Evolutionary conservation across 64 coral and sea anemone species (phyloP).

Genomic region (Trachythela sp.): DNA sequence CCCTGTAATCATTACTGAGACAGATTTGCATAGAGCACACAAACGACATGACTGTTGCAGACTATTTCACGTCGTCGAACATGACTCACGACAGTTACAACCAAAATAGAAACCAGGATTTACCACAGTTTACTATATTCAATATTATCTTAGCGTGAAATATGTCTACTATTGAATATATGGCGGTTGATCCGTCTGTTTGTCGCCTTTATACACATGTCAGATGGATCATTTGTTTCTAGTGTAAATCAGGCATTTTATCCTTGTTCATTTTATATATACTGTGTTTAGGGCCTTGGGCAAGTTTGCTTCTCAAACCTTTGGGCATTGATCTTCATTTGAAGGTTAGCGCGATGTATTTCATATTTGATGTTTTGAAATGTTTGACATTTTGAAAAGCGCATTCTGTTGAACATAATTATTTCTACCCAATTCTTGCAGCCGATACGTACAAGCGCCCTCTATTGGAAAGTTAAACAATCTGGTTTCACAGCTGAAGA

Average conservation of each 20-base stretch:
- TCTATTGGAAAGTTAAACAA: constrained; percentile 8
- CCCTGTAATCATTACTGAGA: too few species aligned
- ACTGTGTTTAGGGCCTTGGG: background rate
- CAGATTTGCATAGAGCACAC: too few species aligned
- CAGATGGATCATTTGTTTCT: too few species aligned
- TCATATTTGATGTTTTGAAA: background rate
- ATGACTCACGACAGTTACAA: too few species aligned
- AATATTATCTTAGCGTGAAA: too few species aligned
- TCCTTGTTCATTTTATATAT: background rate
- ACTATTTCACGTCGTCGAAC: too few species aligned
- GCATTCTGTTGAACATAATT: background rate
- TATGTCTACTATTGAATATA: too few species aligned
- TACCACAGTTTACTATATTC: too few species aligned
- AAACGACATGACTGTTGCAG: too few species aligned
- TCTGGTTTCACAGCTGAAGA: background rate
- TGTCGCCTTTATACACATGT: too few species aligned
- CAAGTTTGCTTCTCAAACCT: background rate
- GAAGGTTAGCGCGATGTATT: background rate
- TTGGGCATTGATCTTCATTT: background rate
- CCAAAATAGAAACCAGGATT: too few species aligned
- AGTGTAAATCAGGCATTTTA: background rate
- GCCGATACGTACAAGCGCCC: background rate
- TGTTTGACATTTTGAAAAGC: background rate
- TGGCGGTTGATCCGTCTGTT: too few species aligned
- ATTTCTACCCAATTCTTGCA: background rate